Evolutionary conservation across 2,113 vertebrate genomes (phyloP).

Genomic region (Bettongia penicillata): DNA sequence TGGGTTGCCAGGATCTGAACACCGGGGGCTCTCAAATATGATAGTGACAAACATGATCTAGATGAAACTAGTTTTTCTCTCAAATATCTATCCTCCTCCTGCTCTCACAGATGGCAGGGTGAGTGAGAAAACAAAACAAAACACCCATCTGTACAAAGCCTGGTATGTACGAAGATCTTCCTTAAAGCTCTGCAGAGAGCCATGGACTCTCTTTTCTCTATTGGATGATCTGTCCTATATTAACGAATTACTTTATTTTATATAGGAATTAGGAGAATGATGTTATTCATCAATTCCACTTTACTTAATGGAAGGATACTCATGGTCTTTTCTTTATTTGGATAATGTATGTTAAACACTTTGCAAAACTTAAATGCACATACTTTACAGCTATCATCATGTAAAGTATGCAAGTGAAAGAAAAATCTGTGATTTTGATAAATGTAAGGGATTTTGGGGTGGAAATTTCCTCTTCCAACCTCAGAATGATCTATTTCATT

Average conservation of each 20-base stretch:
- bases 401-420: neutral
- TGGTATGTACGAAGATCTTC: neutral
- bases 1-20: neutral
- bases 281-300: neutral
- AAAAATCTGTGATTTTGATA: neutral
- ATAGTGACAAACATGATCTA: neutral
- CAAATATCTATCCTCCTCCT: neutral
- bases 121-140: neutral
- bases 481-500: neutral
- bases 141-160: neutral
- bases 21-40: neutral
- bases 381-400: neutral
- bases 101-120: neutral
- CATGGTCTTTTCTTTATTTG: neutral
- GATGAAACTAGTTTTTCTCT: neutral
- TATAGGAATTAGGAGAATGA: neutral
- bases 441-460: neutral
- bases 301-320: neutral
- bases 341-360: neutral
- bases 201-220: neutral
- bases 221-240: no score
- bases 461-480: neutral
- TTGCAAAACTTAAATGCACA: neutral
- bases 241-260: no score
- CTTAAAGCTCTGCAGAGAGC: neutral